Conservation (phyloP, 2,113 vertebrate species). For the Numida meleagris region DNA sequence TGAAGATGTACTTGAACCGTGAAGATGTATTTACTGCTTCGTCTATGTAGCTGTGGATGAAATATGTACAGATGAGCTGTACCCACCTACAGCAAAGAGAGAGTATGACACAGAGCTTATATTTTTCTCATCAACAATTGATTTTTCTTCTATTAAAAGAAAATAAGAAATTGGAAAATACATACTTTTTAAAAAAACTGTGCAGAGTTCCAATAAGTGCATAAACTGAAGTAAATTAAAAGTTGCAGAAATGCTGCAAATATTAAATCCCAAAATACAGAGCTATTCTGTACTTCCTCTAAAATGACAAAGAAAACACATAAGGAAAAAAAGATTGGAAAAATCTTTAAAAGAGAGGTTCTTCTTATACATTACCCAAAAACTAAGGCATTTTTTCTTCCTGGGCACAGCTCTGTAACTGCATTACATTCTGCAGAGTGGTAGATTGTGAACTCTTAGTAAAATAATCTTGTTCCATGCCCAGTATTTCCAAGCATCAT, state of each 20-base stretch:
- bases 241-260: not conserved
- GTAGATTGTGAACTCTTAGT: not conserved
- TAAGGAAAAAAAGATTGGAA: not conserved
- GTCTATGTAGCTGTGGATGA: not conserved
- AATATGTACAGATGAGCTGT: not conserved
- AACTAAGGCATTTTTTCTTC: not conserved
- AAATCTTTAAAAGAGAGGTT: not conserved
- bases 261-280: not conserved
- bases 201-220: not conserved
- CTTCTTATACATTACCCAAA: not conserved
- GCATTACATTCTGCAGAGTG: not conserved
- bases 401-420: not conserved
- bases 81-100: not conserved
- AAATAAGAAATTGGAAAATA: not conserved
- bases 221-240: not conserved
- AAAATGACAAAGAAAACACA: not conserved
- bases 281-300: not conserved
- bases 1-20: not conserved
- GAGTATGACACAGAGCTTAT: not conserved
- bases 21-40: not conserved
- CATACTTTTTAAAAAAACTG: not conserved
- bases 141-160: not conserved
- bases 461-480: not conserved
- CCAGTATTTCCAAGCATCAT: not conserved
- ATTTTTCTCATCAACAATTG: not conserved